These are phyloP conservation scores for Nycteola revayana DNA, from an alignment of 2,888 invertebrate genomes.

Conservation along the genomic window DNA sequence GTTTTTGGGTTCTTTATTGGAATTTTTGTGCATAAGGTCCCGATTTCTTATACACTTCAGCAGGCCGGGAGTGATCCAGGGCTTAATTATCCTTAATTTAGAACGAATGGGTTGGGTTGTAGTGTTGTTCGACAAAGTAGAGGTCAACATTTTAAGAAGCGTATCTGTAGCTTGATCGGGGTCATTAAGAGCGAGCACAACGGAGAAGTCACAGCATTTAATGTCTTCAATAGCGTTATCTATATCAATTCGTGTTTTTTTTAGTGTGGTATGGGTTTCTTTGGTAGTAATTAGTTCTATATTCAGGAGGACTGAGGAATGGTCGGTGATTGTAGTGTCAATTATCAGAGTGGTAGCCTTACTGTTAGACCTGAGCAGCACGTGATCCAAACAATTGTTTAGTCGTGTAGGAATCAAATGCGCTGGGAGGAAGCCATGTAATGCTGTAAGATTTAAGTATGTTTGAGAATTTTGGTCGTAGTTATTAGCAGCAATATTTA, in stretches of 20 bases:
- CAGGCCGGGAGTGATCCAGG: no score
- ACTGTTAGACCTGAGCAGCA: not conserved
- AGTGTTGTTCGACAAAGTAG: no score
- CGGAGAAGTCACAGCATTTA: no score
- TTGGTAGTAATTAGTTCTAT: not conserved
- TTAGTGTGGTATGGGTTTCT: not conserved
- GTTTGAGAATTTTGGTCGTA: not conserved
- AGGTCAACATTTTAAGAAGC: no score
- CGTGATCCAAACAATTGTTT: slow-evolving; percentile 1
- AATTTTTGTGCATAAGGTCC: not conserved
- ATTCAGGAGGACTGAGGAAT: not conserved
- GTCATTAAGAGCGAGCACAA: no score
- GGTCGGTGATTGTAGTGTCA: not conserved
- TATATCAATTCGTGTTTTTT: not conserved
- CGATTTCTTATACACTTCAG: not conserved
- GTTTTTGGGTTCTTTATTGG: not conserved
- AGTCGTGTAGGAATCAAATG: no score
- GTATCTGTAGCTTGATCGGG: no score
- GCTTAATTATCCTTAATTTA: no score
- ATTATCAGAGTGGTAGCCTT: not conserved
- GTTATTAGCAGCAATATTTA: no score
- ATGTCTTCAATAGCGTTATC: not conserved
- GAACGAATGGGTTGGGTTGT: not conserved
- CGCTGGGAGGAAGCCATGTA: no score
- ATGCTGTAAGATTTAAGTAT: no score